Base-by-base conservation (phyloP, 2,797 vertebrate genomes). In the Oreochromis mossambicus region DNA sequence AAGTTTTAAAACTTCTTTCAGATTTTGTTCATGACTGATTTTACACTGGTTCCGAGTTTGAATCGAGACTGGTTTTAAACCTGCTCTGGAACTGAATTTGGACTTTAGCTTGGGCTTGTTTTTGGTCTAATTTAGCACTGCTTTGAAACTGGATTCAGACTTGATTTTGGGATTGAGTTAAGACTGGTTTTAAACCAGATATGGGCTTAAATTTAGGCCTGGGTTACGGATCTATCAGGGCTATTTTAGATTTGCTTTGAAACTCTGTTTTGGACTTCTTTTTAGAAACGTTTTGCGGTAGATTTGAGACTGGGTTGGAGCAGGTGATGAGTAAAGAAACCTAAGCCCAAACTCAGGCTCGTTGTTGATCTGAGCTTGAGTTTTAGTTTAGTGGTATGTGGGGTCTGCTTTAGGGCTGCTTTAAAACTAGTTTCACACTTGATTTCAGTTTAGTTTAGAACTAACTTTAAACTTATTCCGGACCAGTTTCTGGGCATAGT, bases 31-130 rank as follows among this genome's bases (percentile, higher is more conserved):
- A 26, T 10, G 21, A 70, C 5, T 70, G 41, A 17, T 12, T 48
- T 73, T 73, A 4, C 9, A 19, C 68, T 29, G 24, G 41, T 0
- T 73, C 7, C 14, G 1, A 10, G 21, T 10, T 70, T 48, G 14
- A 29, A 73, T 29, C 34, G 0, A 6, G 34, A 1, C 63, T 41
- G n/a, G 36, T 21, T 68, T 73, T 48, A 48, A 48, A 73, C 15
- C 24, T 73, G 68, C 7, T 73, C 24, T 73, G 68, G 4, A 0
- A 2, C 43, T 48, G 43, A 73, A 29, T 48, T 29, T 73, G 41
- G 66, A 0, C 66, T 0, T 29, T 0, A 6, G 38, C 21, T 7
- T 46, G 15, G 14, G 0, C 41, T 29, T 2, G 24, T 48, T 73
- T 29, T 29, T 19, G 68, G 4, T 7, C 21, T 73, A 73, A 0